Base-by-base conservation (phyloP, 1,140 invertebrate genomes). In the Macrobrachium nipponense region DNA sequence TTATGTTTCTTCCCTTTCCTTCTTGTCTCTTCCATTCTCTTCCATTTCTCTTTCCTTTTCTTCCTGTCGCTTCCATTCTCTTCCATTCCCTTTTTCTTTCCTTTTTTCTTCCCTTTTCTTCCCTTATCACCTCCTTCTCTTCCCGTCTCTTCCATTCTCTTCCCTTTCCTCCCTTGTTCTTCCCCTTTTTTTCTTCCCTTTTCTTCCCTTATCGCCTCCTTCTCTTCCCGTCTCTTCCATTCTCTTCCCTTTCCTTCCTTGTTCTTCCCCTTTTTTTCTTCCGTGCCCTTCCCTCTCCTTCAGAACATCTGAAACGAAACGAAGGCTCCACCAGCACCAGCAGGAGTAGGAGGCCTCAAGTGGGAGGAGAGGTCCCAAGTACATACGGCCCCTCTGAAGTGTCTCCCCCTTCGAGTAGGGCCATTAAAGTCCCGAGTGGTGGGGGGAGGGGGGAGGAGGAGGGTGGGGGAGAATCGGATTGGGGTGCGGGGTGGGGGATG, bases 241-340 rank as follows among this genome's bases (percentile, higher is more conserved):
- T 36, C 58, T 18, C 44, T 62, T 15, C n/a, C 64, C 23, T 10
- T 59, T 59, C 18, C 44, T 51, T 60, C 75, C 44, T 60, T 78
- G 60, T 5, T 11, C 58, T n/a, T 20, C 75, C 59, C 62, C 64
- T 62, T 7, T 62, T 17, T 61, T 44, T 6, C 58, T 20, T 20
- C n/a, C 60, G 7, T 79, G 23, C 23, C 58, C 64, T 23, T 79
- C 61, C 77, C 59, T 27, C 18, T 36, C 70, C 70, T 73, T 73
- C 51, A 8, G 51, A 51, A 7, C 51, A 51, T 6, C 51, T 51
- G 7, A 51, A 51, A 8, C 12, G 51, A 6, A 51, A 51, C 8
- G 8, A 12, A n/a, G n/a, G n/a, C n/a, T n/a, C n/a, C n/a, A n/a
- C n/a, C 27, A 4, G 2, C 20, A 14, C 36, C 70, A 73, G 23